Evolutionary conservation across 2,888 invertebrate genomes (phyloP), one percentile per base, ranked within the genome.

Genomic region (Dicycla oo): DNA sequence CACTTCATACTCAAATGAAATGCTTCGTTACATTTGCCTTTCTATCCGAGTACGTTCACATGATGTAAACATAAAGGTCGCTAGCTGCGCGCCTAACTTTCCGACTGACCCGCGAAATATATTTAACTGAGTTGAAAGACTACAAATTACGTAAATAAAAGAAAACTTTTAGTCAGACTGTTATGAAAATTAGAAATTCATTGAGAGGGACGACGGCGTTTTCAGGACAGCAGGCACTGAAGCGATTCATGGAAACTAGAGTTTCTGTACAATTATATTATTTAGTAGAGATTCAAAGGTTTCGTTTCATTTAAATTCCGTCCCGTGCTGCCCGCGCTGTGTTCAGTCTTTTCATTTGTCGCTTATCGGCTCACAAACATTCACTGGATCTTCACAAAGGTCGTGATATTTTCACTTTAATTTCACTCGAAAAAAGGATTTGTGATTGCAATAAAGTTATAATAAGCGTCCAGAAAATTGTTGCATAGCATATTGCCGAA

Each of bases 71-170:
- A 81, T 71, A 71, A 80, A 73, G 43, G 38, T 34, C 56, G 3
- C 20, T 51, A 23, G 69, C 69, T 65, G 23, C 43, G 8, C 57
- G 57, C 20, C 67, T 57, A 74, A 82, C 83, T 82, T 64, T 38
- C 30, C 20, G 40, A 68, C 66, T 61, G 77, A 82, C 82, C 87
- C 77, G 73, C 73, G 66, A 84, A 85, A 85, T 84, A 85, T 74
- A 86, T 86, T 87, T 82, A 84, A 72, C 82, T 75, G 69, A 75
- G 62, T 84, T 86, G 87, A 88, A 85, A 85, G 75, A 80, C 83
- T 84, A 80, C 85, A 81, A 88, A 88, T 90, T 91, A 91, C 90
- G 88, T 80, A 89, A 88, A 91, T 90, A 84, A 83, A 82, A 82
- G 79, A 81, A 87, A 90, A 90, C 85, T 89, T 87, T 88, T 78